phyloP scores from a whole-genome alignment of 1,140 invertebrate species.

The Hylaeus anthracinus region DNA sequence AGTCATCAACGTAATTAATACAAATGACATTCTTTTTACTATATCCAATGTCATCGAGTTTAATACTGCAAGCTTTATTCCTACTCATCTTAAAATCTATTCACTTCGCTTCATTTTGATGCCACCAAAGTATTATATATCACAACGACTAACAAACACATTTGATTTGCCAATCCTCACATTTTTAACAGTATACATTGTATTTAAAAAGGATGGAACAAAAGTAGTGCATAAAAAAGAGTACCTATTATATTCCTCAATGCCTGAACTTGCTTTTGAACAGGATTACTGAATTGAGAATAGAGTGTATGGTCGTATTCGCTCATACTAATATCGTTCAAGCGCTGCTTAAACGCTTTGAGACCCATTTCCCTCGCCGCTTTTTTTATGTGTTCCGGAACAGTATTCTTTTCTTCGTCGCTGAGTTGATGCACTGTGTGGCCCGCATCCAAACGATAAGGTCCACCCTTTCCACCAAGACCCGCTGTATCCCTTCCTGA shows the following conservation, averaged over 20 bases:
- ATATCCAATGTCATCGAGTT: too few species aligned
- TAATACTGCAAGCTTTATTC: too few species aligned
- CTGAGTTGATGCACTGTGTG: slow-evolving; percentile 94
- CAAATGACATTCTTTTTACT: too few species aligned
- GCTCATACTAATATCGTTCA: slow-evolving; percentile 97
- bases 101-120: too few species aligned
- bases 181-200: too few species aligned
- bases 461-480: slow-evolving; percentile 94
- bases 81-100: too few species aligned
- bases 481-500: slow-evolving; percentile 93
- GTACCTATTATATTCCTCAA: slow-evolving; percentile 85
- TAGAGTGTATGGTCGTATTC: slow-evolving; percentile 95
- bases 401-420: slow-evolving; percentile 93
- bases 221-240: too few species aligned
- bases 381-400: slow-evolving; percentile 93
- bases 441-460: slow-evolving; percentile 94
- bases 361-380: slow-evolving; percentile 96
- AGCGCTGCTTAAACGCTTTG: slow-evolving; percentile 92
- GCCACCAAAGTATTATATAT: background rate
- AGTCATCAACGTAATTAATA: too few species aligned
- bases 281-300: slow-evolving; percentile 89
- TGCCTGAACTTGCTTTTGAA: slow-evolving; percentile 88
- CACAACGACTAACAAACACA: background rate
- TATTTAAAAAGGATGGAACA: too few species aligned
- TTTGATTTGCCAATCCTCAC: background rate